Base-by-base conservation (phyloP, 2,888 invertebrate species). In the Drosophila mimica region DNA sequence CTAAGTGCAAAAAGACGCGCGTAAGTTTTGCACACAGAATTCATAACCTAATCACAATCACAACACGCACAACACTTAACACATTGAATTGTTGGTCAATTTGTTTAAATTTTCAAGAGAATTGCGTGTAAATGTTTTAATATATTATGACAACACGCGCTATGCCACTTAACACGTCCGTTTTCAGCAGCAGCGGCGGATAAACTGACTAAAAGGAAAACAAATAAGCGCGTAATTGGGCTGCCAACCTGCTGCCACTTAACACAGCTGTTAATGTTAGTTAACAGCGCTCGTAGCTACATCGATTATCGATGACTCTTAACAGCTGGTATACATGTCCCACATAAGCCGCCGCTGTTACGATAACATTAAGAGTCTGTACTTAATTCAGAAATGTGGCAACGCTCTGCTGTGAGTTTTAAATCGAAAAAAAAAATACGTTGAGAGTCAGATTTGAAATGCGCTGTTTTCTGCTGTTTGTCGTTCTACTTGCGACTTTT, bases 141-240 rank as follows among this genome's bases (percentile, higher is more conserved):
- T 64, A 59, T 36, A 70, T 71, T 30, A 28, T 54, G 1, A 8
- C 7, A 54, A 53, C n/a, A 15, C 15, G 51, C 60, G 65, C 20
- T 3, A 1, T 2, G 0, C 4, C 20, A 4, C 11, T 9, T 5
- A 0, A 4, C 13, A 70, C 67, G 30, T 73, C 82, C 57, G 58
- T 59, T 70, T 70, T 81, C 80, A 61, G 28, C 74, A 74, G 54
- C 82, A 74, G 79, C 82, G 79, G 79, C 79, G 79, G 63, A 79
- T 74, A 78, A 62, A 81, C 82, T 79, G 58, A 69, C 13, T 51
- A 81, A 69, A 79, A 67, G 63, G 69, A 81, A 78, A 81, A 70
- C 69, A 78, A 79, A 81, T 60, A 59, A 40, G 43, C 48, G 43
- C 51, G 53, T 76, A 40, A 0, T 8, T 28, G 68, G 13, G 9